Conservation (phyloP, 2,113 vertebrate genomes). For the Prolemur simus region DNA sequence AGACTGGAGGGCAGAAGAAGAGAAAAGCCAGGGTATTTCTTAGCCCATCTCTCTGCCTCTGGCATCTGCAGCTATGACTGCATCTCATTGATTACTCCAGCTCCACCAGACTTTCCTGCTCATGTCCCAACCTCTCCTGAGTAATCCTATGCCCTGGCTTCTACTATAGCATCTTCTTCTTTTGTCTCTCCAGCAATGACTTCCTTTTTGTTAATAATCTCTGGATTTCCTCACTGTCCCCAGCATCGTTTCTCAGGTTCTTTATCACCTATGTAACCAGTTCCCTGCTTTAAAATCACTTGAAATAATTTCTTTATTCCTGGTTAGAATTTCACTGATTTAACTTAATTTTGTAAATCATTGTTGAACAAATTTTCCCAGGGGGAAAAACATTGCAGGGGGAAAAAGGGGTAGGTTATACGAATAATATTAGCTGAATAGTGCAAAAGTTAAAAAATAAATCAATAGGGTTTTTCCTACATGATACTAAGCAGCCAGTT, state of each 20-base stretch:
- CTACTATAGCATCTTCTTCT: background rate
- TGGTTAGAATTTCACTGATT: background rate
- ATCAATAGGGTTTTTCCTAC: background rate
- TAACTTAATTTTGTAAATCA: conserved; percentile 13
- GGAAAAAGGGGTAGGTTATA: background rate
- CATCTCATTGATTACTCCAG: background rate
- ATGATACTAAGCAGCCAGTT: background rate
- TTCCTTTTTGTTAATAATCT: background rate
- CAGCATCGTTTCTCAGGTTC: background rate
- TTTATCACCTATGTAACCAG: background rate
- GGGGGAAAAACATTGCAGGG: background rate
- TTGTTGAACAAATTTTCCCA: background rate
- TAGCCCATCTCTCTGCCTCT: background rate
- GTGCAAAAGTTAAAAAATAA: conserved; percentile 23
- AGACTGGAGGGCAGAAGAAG: background rate
- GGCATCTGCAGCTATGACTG: background rate
- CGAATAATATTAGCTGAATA: background rate
- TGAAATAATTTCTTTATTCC: background rate
- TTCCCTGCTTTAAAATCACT: background rate
- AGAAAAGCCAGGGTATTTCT: background rate
- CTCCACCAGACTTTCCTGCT: background rate
- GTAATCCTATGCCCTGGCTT: background rate
- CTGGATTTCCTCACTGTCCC: background rate
- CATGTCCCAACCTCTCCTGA: background rate
- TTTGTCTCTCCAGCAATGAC: background rate